phyloP scores from a whole-genome alignment of 2,113 vertebrate genomes.

The Panthera uncia region DNA sequence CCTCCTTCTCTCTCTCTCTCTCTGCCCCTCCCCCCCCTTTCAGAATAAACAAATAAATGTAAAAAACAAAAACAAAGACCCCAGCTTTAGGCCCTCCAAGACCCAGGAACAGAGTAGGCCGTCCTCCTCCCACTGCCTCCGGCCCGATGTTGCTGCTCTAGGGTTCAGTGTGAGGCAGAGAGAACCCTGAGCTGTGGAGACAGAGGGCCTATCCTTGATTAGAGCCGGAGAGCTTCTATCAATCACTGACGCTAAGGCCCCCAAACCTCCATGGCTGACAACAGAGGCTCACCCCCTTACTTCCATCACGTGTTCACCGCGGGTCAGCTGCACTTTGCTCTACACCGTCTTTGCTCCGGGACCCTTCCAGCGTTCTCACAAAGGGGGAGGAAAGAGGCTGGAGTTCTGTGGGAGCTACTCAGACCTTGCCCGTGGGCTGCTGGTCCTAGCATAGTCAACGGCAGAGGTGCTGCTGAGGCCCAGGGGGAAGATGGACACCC shows the following conservation, averaged over 20 bases:
- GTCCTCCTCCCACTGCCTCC: not conserved
- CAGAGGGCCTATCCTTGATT: too few species aligned
- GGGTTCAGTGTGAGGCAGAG: not conserved
- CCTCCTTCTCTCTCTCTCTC: too few species aligned
- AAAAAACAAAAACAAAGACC: not conserved
- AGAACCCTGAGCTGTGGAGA: not conserved
- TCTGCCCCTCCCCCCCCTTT: too few species aligned
- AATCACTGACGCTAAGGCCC: not conserved
- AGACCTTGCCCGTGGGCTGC: accelerated
- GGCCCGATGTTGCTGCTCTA: not conserved
- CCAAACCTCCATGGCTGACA: not conserved
- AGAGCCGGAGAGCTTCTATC: not conserved
- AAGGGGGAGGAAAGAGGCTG: slow-evolving; percentile 44
- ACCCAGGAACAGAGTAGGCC: not conserved
- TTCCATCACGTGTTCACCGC: accelerated
- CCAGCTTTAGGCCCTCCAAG: not conserved
- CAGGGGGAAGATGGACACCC: accelerated
- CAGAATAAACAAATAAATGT: too few species aligned
- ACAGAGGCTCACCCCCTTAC: not conserved
- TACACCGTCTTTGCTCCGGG: not conserved
- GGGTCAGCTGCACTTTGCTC: not conserved
- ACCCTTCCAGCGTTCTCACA: not conserved
- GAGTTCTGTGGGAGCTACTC: slow-evolving; percentile 84
- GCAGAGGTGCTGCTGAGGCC: accelerated
- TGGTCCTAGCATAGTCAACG: accelerated